Percentiles rank a stretch among this genome's conserved stretches.
Evolutionary conservation across 2,797 vertebrate species (phyloP).

Genomic region (Onychomys leucogaster): DNA sequence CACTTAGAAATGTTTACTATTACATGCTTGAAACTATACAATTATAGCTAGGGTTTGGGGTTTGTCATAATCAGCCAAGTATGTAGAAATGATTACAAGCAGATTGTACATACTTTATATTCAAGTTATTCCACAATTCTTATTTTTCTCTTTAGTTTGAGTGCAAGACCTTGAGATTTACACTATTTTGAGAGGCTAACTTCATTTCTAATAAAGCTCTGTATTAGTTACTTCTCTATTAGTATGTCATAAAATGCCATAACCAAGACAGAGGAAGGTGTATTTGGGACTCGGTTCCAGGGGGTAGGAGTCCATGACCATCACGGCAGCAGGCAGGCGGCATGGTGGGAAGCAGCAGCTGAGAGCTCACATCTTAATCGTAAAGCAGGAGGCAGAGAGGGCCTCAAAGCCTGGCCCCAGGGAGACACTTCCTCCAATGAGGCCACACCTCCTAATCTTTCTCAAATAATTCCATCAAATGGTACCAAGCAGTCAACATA

Average conservation of each 20-base stretch:
- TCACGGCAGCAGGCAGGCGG: neutral
- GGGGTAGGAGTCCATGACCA: neutral
- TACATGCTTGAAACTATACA: constrained; percentile 9
- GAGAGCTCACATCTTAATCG: neutral
- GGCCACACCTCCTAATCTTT: neutral
- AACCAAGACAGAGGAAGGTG: neutral
- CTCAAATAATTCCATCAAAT: neutral
- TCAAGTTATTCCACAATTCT: constrained; percentile 11
- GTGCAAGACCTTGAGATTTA: neutral
- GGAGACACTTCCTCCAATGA: neutral
- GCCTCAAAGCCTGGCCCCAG: no score
- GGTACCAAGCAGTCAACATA: neutral
- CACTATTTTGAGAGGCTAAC: neutral
- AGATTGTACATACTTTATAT: constrained; percentile 47
- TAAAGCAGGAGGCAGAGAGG: neutral
- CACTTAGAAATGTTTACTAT: constrained; percentile 15
- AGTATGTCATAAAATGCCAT: neutral
- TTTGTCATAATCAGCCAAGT: constrained; percentile 11
- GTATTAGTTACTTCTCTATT: neutral
- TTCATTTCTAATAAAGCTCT: constrained; percentile 12
- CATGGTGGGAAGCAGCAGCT: neutral
- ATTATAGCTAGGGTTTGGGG: constrained; percentile 36
- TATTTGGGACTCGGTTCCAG: neutral
- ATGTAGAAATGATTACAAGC: constrained; percentile 23
- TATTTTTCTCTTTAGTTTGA: constrained; percentile 32